Evolutionary conservation across 2,113 vertebrate genomes (phyloP).

Genomic region (Helogale parvula): DNA sequence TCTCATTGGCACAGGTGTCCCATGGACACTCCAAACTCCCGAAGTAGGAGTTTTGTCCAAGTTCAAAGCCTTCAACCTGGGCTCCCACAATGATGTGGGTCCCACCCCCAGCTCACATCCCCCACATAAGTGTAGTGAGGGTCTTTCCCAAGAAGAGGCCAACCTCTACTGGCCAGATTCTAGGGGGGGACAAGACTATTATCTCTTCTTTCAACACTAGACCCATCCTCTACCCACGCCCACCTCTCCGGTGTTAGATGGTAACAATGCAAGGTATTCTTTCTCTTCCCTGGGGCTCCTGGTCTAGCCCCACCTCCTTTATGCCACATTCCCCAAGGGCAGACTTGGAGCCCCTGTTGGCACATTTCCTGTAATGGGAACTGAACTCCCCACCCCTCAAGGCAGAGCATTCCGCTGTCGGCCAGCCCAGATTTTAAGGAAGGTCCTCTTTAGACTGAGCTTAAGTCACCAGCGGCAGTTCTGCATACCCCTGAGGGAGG

Average conservation of each 20-base stretch:
- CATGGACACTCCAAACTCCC: neutral
- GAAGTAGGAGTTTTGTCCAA: neutral
- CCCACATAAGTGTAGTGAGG: rapidly evolving
- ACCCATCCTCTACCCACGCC: neutral
- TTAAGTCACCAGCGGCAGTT: rapidly evolving
- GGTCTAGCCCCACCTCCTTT: neutral
- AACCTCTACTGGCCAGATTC: too few species aligned
- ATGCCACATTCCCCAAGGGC: neutral
- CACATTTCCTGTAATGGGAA: neutral
- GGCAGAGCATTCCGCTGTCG: rapidly evolving
- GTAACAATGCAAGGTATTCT: neutral
- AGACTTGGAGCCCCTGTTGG: neutral
- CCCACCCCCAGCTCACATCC: neutral
- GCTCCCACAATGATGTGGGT: rapidly evolving
- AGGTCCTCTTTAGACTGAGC: neutral
- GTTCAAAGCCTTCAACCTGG: neutral
- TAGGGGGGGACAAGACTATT: rapidly evolving
- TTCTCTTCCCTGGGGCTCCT: neutral
- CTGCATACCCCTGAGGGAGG: neutral
- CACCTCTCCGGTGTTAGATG: neutral
- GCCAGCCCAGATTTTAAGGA: neutral
- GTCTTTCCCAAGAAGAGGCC: too few species aligned
- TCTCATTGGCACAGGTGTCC: neutral
- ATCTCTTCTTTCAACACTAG: neutral
- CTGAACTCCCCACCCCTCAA: neutral